Conservation (phyloP, 1,140 invertebrate genomes). For the Wasmannia auropunctata region DNA sequence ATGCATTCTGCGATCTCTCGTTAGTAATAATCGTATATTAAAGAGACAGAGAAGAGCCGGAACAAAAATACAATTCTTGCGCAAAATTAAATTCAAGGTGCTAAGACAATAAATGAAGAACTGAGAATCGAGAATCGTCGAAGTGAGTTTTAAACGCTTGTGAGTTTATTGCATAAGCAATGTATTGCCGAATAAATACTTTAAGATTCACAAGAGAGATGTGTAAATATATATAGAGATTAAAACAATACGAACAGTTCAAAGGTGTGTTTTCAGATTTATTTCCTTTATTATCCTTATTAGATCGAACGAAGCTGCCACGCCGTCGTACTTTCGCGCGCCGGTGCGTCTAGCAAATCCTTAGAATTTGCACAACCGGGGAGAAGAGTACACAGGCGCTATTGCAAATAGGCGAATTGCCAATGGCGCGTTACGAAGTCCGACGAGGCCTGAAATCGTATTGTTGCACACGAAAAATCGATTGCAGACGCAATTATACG, state of each 20-base stretch:
- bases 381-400: not conserved
- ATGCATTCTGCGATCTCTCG: not conserved
- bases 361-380: constrained; percentile 8
- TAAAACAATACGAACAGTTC: not conserved
- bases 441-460: constrained; percentile 17
- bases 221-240: no score
- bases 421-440: constrained; percentile 39
- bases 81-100: not conserved
- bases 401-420: constrained; percentile 23
- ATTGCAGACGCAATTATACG: constrained; percentile 18
- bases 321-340: not conserved
- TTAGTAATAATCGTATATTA: not conserved
- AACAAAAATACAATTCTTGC: not conserved
- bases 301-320: not conserved
- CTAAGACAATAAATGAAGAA: not conserved
- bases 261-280: not conserved
- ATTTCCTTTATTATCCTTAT: not conserved
- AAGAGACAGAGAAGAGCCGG: not conserved
- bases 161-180: not conserved
- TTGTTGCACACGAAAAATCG: constrained; percentile 32
- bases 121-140: not conserved
- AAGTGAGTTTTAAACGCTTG: no score
- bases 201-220: not conserved
- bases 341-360: not conserved
- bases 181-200: no score